Conservation (phyloP, 2,797 vertebrate genomes). For the Gallinago nigripennis region DNA sequence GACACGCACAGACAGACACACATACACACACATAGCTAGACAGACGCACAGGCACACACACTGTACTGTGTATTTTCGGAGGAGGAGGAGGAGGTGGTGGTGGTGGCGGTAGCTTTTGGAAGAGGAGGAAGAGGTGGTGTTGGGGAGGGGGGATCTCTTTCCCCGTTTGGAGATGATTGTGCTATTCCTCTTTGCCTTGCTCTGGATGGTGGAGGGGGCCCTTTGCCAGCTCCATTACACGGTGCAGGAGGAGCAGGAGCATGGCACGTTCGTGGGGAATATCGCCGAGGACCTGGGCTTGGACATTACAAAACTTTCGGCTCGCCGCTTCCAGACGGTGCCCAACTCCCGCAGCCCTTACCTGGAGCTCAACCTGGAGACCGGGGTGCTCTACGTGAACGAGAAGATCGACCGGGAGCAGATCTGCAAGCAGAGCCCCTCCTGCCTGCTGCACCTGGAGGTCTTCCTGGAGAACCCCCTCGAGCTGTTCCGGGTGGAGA, state of each 20-base stretch:
- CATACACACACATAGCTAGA: background rate
- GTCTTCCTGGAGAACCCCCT: conserved; percentile 95
- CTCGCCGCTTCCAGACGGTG: conserved; percentile 93
- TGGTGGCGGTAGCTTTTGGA: conserved; percentile 25
- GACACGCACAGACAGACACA: background rate
- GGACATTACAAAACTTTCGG: conserved; percentile 95
- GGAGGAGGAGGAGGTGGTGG: conserved; percentile 13
- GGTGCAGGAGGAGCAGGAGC: conserved; percentile 94
- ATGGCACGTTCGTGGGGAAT: conserved; percentile 97
- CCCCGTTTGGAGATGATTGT: conserved; percentile 88
- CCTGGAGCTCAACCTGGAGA: conserved; percentile 95
- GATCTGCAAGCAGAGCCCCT: conserved; percentile 92
- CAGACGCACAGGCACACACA: background rate
- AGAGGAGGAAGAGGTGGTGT: conserved; percentile 63
- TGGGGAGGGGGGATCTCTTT: conserved; percentile 66
- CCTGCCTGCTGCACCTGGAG: conserved; percentile 94
- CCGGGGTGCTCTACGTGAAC: conserved; percentile 90
- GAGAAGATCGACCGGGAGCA: conserved; percentile 95
- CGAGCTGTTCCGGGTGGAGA: conserved; percentile 94
- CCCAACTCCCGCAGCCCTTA: conserved; percentile 92
- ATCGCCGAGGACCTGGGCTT: conserved; percentile 97
- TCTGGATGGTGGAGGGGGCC: conserved; percentile 85
- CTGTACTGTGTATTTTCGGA: conserved; percentile 30
- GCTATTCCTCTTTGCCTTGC: conserved; percentile 86
- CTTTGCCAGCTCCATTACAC: conserved; percentile 93